These are phyloP conservation scores for Chaenogobius annularis DNA, from an alignment of 2,113 vertebrate genomes.

Conservation along the genomic window DNA sequence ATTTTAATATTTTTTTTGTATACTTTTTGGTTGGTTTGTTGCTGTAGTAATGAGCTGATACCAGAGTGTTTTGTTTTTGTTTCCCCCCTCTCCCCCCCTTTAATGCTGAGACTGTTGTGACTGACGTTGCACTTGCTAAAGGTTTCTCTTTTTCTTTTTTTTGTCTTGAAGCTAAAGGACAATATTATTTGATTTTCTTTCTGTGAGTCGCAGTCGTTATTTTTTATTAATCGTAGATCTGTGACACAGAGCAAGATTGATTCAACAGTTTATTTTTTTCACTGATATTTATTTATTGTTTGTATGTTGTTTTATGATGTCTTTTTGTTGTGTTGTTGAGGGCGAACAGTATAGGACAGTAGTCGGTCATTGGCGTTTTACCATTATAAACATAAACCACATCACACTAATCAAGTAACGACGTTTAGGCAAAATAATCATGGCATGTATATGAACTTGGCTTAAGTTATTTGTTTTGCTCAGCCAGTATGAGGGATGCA, in stretches of 20 bases:
- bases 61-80: slow-evolving; percentile 24
- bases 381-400: slow-evolving; percentile 45
- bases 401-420: slow-evolving; percentile 39
- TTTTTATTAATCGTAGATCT: slow-evolving; percentile 66
- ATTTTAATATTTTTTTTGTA: slow-evolving; percentile 30
- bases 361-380: slow-evolving; percentile 50
- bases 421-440: not conserved
- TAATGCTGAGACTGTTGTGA: slow-evolving; percentile 66
- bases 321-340: slow-evolving; percentile 42
- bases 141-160: slow-evolving; percentile 39
- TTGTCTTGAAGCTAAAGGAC: slow-evolving; percentile 48
- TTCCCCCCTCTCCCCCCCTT: too few relatives aligned
- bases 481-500: not conserved
- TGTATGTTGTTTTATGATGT: slow-evolving; percentile 40
- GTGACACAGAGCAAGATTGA: slow-evolving; percentile 62
- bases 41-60: slow-evolving; percentile 66
- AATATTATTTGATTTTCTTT: slow-evolving; percentile 46
- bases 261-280: slow-evolving; percentile 72
- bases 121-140: slow-evolving; percentile 75
- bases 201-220: slow-evolving; percentile 58
- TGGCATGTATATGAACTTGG: slow-evolving; percentile 32
- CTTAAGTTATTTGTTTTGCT: not conserved
- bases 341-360: slow-evolving; percentile 51
- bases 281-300: slow-evolving; percentile 78
- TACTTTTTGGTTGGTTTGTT: slow-evolving; percentile 49